phyloP scores from a whole-genome alignment of 2,888 invertebrate genomes.

The Drosophila atripex region DNA sequence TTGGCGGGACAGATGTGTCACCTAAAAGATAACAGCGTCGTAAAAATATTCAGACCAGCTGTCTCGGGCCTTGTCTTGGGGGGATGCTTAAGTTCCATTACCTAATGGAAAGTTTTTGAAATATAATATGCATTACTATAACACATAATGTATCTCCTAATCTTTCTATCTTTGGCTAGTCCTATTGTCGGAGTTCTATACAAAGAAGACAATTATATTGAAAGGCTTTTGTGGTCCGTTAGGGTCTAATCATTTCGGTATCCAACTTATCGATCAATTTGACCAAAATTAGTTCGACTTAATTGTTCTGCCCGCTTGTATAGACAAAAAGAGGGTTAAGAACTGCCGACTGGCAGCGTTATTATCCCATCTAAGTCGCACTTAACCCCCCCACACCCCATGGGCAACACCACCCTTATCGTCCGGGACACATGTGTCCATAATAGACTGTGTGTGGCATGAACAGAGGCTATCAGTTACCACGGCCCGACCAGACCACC shows the following conservation, averaged over 20 bases:
- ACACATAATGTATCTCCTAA: background rate
- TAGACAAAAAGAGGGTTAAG: slow-evolving; percentile 15
- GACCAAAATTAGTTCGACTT: slow-evolving; percentile 17
- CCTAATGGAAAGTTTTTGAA: background rate
- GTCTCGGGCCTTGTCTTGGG: background rate
- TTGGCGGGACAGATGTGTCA: slow-evolving; percentile 34
- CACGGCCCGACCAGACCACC: slow-evolving; percentile 26
- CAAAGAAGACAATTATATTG: background rate
- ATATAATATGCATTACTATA: background rate
- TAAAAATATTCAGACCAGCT: slow-evolving; percentile 20
- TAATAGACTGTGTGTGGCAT: slow-evolving; percentile 38
- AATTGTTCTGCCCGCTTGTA: slow-evolving; percentile 24
- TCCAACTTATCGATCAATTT: slow-evolving; percentile 29
- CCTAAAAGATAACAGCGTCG: slow-evolving; percentile 29
- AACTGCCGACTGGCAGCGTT: slow-evolving; percentile 16
- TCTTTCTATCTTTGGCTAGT: background rate
- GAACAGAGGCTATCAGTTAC: slow-evolving; percentile 33
- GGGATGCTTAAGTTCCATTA: background rate
- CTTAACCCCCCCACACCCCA: slow-evolving; percentile 28
- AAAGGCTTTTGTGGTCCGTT: slow-evolving; percentile 4
- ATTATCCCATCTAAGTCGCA: slow-evolving; percentile 46
- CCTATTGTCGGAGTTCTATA: background rate
- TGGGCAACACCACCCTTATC: slow-evolving; percentile 4
- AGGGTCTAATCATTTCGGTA: slow-evolving; percentile 2
- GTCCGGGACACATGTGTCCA: slow-evolving; percentile 41